Conservation (phyloP, 2,797 vertebrate species). For the Graptemys geographica region DNA sequence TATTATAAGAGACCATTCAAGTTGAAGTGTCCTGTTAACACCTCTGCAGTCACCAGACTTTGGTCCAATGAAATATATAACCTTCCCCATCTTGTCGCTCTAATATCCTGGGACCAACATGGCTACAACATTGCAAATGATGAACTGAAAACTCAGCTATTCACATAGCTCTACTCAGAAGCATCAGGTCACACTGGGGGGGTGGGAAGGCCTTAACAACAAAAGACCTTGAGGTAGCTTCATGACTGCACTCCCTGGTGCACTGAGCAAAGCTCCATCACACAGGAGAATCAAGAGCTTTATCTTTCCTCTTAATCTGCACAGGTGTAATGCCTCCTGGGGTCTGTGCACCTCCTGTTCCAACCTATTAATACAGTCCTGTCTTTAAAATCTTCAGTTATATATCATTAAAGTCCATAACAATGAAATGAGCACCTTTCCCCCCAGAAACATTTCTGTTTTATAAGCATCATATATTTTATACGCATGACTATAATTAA, state of each 20-base stretch:
- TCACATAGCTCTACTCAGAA: background rate
- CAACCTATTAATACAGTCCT: fast-evolving
- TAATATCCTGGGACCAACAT: background rate
- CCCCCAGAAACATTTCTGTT: background rate
- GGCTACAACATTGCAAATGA: background rate
- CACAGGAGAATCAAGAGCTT: fast-evolving
- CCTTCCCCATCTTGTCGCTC: background rate
- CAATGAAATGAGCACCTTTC: background rate
- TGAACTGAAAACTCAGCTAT: background rate
- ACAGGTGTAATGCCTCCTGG: fast-evolving
- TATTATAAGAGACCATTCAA: background rate
- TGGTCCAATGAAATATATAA: background rate
- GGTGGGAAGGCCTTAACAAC: background rate
- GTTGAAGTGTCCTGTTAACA: background rate
- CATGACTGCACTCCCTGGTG: fast-evolving
- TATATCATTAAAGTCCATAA: background rate
- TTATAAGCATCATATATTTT: background rate
- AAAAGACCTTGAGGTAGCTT: fast-evolving
- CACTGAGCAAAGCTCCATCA: fast-evolving
- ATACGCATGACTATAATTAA: background rate
- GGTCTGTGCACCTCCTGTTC: fast-evolving
- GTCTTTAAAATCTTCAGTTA: background rate
- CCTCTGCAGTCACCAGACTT: background rate
- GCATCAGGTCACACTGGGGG: background rate
- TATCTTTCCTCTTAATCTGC: background rate